phyloP scores from a whole-genome alignment of 2,113 vertebrate genomes.

The Heterotis niloticus region DNA sequence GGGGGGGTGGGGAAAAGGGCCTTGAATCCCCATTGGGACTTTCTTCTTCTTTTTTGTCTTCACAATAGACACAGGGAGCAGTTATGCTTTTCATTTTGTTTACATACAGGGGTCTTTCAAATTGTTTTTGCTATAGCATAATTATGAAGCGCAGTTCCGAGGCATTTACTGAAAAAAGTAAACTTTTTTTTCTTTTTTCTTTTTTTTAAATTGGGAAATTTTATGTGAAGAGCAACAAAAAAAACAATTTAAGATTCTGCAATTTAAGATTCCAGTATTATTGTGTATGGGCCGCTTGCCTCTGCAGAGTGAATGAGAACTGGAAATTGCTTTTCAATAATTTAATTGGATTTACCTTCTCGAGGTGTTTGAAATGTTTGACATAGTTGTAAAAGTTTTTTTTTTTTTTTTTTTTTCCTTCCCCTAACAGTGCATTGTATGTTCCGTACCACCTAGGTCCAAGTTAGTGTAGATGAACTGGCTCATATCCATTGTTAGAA shows the following conservation, averaged over 20 bases:
- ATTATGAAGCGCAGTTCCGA: background rate
- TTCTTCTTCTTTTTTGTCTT: conserved; percentile 42
- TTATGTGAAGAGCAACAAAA: conserved; percentile 2
- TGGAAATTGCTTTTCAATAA: too few species aligned
- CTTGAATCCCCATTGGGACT: conserved; percentile 50
- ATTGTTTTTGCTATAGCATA: background rate
- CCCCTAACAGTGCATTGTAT: too few species aligned
- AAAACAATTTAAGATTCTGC: background rate
- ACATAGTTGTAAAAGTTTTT: background rate
- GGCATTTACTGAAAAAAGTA: background rate
- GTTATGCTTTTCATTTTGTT: conserved; percentile 1
- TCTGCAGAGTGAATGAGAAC: background rate
- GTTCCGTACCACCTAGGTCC: too few species aligned
- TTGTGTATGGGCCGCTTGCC: too few species aligned
- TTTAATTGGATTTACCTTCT: background rate
- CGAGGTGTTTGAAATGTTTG: background rate
- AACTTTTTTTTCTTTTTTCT: background rate
- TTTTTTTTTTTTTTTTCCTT: too few species aligned
- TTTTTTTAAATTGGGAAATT: background rate
- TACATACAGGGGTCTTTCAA: background rate
- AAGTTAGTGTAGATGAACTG: too few species aligned
- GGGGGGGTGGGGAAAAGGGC: conserved; percentile 40
- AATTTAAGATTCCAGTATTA: background rate
- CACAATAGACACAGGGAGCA: conserved; percentile 54
- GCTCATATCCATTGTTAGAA: too few species aligned